A percentile compares a stretch with the other conserved stretches of the same genome.
Conservation (phyloP, 2,888 invertebrate genomes). For the Liposcelis brunnea region DNA sequence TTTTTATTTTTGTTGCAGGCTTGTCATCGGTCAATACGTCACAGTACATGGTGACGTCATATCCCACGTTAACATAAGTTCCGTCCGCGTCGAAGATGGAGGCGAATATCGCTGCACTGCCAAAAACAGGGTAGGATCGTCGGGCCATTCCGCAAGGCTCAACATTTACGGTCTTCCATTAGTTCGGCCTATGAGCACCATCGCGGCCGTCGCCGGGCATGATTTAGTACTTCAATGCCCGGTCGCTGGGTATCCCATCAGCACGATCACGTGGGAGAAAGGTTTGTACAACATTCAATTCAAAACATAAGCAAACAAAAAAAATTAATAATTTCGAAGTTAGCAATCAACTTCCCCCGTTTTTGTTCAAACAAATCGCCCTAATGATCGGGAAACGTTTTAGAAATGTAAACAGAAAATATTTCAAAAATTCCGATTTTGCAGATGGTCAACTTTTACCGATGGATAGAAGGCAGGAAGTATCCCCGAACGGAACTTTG, state of each 20-base stretch:
- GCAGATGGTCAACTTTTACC: conserved; percentile 30
- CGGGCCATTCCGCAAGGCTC: conserved; percentile 30
- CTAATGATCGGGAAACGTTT: too few relatives aligned
- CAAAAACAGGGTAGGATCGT: conserved; percentile 30
- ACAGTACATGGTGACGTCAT: conserved; percentile 27
- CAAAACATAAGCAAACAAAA: not conserved
- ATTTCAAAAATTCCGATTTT: too few relatives aligned
- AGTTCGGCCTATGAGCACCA: conserved; percentile 22
- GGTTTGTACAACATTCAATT: conserved; percentile 22
- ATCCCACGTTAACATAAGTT: conserved; percentile 28
- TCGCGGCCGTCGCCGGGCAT: conserved; percentile 25
- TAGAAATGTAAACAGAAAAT: too few relatives aligned
- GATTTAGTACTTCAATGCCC: conserved; percentile 23
- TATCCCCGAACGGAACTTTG: conserved; percentile 30
- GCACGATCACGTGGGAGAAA: conserved; percentile 29
- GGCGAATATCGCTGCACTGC: conserved; percentile 30
- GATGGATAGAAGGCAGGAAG: conserved; percentile 30
- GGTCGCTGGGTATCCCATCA: conserved; percentile 25
- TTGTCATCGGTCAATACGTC: conserved; percentile 27
- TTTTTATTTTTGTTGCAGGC: conserved; percentile 18
- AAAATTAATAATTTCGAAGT: conserved; percentile 5
- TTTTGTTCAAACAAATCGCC: too few relatives aligned
- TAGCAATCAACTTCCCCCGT: not conserved
- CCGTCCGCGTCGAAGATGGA: conserved; percentile 26
- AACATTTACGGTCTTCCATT: conserved; percentile 31